Base-by-base conservation (phyloP, 2,797 vertebrate species). In the Pseudotriccus pelzelni region DNA sequence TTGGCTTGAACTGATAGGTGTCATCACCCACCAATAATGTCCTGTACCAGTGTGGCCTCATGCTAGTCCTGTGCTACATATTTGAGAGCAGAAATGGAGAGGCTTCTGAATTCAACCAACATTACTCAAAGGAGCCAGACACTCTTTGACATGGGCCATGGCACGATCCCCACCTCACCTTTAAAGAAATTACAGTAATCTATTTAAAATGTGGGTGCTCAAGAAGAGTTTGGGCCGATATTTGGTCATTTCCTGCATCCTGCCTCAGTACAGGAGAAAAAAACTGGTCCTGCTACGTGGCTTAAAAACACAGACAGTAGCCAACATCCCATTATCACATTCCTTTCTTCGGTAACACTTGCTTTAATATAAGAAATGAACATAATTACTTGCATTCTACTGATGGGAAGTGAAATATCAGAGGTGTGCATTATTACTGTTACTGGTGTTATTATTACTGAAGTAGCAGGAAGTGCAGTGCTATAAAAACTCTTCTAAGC, bases 401-500 rank as follows among this genome's bases (percentile, higher is more conserved):
- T 90, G 86, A 93, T 96, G 88, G 80, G 73, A 90, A 94, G 46
- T 18, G 49, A 91, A 90, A 90, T 64, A 27, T 37, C 70, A 89
- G 82, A 86, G 53, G 32, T 6, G 66, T 34, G 56, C 46, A 43
- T 67, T 76, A 72, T 85, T 92, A 85, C 72, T 84, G 63, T 79
- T 93, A 58, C 56, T 94, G 74, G 72, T 95, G 53, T 77, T 84
- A 53, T 79, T 93, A 76, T 84, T 90, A 67, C 52, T 89, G 74
- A 70, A 74, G 70, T 63, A 86, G 87, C 90, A 95, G 91, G 92
- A 94, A 95, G 59, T 46, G 39, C 85, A 81, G 55, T 24, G 63
- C 89, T 77, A 78, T 89, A 91, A 95, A 94, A 95, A 62, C 53
- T 84, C 93, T 76, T 67, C 84, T 78, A 50, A 84, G 79, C 59